phyloP scores from a whole-genome alignment of 2,888 invertebrate species.

The Epinotia brunnichana region DNA sequence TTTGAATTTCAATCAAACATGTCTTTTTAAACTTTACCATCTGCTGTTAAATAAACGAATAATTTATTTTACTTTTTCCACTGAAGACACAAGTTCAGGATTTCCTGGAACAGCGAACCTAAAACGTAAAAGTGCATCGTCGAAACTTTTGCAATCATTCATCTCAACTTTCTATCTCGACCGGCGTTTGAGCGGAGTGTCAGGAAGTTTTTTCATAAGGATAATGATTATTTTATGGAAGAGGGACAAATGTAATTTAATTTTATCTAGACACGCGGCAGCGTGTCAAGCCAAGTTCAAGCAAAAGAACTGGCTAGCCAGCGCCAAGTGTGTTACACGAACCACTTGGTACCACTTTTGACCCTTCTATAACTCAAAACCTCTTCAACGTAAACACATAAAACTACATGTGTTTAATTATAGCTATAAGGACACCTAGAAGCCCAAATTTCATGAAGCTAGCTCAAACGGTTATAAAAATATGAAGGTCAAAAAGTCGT shows the following conservation, averaged over 20 bases:
- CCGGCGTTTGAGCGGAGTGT: slow-evolving; percentile 15
- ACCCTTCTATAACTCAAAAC: too few species aligned
- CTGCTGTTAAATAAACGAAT: neutral
- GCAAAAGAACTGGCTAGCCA: too few species aligned
- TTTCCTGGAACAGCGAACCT: slow-evolving; percentile 14
- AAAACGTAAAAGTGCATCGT: slow-evolving; percentile 25
- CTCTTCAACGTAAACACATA: too few species aligned
- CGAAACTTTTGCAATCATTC: slow-evolving; percentile 35
- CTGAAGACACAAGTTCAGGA: neutral
- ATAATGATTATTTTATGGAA: slow-evolving; percentile 21
- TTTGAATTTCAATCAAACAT: neutral
- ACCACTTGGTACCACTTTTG: too few species aligned
- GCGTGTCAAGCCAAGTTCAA: too few species aligned
- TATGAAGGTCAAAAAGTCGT: too few species aligned
- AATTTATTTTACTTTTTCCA: slow-evolving; percentile 13
- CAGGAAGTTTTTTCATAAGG: slow-evolving; percentile 29
- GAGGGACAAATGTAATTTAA: neutral
- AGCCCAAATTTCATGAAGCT: too few species aligned
- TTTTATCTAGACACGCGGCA: too few species aligned
- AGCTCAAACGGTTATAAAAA: too few species aligned
- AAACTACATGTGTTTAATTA: too few species aligned
- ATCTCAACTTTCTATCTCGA: slow-evolving; percentile 27
- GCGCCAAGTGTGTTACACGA: too few species aligned
- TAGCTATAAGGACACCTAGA: too few species aligned
- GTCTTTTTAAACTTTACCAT: neutral